Conservation (phyloP, 2,888 invertebrate genomes). For the Tubulanus polymorphus region DNA sequence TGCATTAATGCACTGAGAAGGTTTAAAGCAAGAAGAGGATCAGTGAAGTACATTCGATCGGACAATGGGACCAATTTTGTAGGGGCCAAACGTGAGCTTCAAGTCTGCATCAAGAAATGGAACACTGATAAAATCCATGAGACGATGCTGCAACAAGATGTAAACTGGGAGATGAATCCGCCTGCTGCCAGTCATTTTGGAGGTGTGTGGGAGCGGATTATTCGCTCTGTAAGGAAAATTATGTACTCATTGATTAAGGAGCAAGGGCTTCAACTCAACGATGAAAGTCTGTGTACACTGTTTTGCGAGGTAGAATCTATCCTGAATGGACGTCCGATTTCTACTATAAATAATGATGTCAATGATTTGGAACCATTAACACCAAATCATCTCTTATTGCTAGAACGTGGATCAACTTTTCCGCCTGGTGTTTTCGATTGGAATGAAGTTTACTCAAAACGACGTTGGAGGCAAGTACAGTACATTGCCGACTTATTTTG, state of each 20-base stretch:
- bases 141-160: not conserved
- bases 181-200: not conserved
- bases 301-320: not conserved
- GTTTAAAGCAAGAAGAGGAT: constrained; percentile 14
- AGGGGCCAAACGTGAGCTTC: constrained; percentile 17
- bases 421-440: not conserved
- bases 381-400: not conserved
- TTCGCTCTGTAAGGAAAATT: not conserved
- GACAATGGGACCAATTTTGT: constrained; percentile 21
- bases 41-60: constrained; percentile 14
- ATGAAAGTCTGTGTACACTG: not conserved
- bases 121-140: constrained; percentile 7
- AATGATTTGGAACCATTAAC: not conserved
- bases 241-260: not conserved
- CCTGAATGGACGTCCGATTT: not conserved
- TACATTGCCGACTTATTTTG: not conserved
- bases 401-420: not conserved
- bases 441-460: not conserved
- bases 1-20: constrained; percentile 17
- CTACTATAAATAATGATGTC: not conserved
- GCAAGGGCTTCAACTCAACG: not conserved
- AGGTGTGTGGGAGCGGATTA: not conserved
- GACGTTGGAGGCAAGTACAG: not conserved
- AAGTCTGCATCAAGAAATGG: constrained; percentile 6
- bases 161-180: not conserved